phyloP scores from a whole-genome alignment of 2,113 vertebrate species.

The Pitta sordida region DNA sequence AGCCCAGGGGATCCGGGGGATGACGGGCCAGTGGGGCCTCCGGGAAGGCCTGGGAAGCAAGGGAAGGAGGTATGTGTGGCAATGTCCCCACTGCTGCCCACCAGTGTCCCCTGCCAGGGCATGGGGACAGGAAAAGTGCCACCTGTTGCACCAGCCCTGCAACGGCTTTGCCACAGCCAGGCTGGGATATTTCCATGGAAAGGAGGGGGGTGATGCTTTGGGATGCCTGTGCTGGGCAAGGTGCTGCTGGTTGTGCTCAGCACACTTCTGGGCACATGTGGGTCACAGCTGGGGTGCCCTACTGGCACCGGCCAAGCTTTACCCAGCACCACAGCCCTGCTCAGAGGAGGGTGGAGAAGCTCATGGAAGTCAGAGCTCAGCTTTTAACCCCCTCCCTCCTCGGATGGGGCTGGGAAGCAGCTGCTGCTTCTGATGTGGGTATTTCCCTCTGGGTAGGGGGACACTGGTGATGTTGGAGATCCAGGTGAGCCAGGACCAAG shows the following conservation, averaged over 20 bases:
- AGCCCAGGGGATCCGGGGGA: constrained; percentile 72
- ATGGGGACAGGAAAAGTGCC: background rate
- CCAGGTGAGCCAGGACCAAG: constrained; percentile 68
- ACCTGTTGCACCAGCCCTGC: accelerated
- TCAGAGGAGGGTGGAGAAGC: background rate
- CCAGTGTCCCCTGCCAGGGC: accelerated
- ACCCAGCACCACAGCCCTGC: background rate
- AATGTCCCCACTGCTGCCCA: background rate
- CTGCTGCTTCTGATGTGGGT: background rate
- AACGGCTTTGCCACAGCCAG: background rate
- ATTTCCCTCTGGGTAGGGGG: constrained; percentile 16
- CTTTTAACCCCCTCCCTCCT: accelerated
- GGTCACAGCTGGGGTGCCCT: background rate
- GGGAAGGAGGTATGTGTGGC: constrained; percentile 75
- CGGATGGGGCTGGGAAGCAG: background rate
- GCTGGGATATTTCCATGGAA: background rate
- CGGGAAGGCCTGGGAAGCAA: constrained; percentile 64
- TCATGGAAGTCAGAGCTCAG: background rate
- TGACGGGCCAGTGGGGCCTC: constrained; percentile 66
- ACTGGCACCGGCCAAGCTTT: background rate
- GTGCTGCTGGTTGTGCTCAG: background rate
- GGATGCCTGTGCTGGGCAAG: background rate
- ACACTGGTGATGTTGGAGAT: constrained; percentile 62
- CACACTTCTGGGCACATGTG: accelerated
- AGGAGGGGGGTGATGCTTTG: background rate